Evolutionary conservation across 2,113 vertebrate species (phyloP).

Genomic region (Junco hyemalis): DNA sequence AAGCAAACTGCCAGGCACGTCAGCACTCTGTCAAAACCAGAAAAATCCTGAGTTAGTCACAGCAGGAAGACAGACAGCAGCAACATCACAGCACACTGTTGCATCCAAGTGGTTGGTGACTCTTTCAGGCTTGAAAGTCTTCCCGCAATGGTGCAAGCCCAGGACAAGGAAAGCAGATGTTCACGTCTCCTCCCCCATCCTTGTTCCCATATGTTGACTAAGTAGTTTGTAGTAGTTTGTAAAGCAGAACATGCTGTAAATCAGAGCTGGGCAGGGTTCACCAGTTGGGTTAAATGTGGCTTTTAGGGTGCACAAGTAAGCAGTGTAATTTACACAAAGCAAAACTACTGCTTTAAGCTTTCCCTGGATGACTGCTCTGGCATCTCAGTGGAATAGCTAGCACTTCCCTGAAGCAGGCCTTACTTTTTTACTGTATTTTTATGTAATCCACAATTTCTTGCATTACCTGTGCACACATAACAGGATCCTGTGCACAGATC

Average conservation of each 20-base stretch:
- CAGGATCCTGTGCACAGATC: not conserved
- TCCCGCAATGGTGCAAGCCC: not conserved
- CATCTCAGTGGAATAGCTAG: not conserved
- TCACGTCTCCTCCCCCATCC: not conserved
- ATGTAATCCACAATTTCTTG: not conserved
- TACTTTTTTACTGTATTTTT: not conserved
- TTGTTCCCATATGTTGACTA: not conserved
- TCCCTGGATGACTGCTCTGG: not conserved
- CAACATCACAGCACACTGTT: not conserved
- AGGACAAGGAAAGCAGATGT: constrained; percentile 49
- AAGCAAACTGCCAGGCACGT: not conserved
- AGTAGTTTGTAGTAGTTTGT: not conserved
- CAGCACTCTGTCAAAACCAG: constrained; percentile 5
- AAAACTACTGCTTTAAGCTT: not conserved
- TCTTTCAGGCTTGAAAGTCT: constrained; percentile 19
- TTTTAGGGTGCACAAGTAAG: not conserved
- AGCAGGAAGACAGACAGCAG: constrained; percentile 26
- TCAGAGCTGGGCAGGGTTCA: not conserved
- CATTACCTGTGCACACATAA: not conserved
- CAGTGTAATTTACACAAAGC: not conserved
- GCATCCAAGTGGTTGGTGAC: constrained; percentile 14
- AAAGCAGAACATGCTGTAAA: not conserved
- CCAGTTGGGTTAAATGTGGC: not conserved
- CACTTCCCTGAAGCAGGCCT: not conserved
- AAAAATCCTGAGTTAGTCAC: not conserved